These are phyloP conservation scores for Acrobasis consociella DNA, from an alignment of 2,888 invertebrate species.

Conservation along the genomic window DNA sequence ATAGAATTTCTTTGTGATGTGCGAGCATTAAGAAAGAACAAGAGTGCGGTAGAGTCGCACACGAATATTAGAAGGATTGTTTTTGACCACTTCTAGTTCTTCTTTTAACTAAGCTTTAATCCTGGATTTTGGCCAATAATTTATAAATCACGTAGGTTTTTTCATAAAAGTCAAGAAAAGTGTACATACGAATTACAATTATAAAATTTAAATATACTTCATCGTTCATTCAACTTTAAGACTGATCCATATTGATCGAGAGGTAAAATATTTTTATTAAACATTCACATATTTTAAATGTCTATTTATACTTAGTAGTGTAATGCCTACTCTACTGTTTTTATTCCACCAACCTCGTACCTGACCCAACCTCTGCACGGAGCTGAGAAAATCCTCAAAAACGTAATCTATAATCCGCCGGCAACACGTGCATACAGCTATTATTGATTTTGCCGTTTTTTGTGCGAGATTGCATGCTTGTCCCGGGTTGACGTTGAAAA, in stretches of 20 bases:
- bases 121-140: no score
- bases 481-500: conserved; percentile 72
- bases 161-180: no score
- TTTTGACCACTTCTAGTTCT: no score
- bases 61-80: neutral
- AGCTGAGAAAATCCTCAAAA: conserved; percentile 77
- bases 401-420: conserved; percentile 80
- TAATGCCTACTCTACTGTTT: conserved; percentile 43
- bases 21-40: conserved; percentile 51
- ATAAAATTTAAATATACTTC: no score
- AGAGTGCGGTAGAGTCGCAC: conserved; percentile 42
- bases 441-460: conserved; percentile 82
- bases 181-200: no score
- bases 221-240: no score
- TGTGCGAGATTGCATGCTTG: conserved; percentile 77
- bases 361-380: conserved; percentile 64
- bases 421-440: conserved; percentile 79
- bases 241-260: no score
- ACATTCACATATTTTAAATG: no score
- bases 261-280: no score
- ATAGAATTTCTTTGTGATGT: conserved; percentile 77
- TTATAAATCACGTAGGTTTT: no score
- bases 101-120: no score
- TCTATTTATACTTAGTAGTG: neutral
- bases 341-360: conserved; percentile 52